Conservation (phyloP, 1,140 invertebrate species). For the Drosophila pandora region DNA sequence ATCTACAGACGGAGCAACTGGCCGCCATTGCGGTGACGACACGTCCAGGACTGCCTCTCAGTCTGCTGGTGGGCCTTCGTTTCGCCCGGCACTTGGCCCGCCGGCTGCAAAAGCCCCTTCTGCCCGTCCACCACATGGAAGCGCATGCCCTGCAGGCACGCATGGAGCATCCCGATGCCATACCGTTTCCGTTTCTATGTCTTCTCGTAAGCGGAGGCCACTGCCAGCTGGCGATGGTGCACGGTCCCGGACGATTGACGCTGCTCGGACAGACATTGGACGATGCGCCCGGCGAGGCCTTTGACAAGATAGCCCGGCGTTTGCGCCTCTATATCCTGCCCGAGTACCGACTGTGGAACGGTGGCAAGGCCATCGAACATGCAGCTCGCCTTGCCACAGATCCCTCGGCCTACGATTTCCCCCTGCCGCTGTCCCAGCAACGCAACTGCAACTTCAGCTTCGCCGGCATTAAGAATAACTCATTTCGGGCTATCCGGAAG, state of each 20-base stretch:
- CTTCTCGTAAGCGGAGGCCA: slow-evolving; percentile 97
- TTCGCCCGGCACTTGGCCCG: slow-evolving; percentile 93
- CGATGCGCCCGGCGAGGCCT: slow-evolving; percentile 95
- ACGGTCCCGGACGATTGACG: slow-evolving; percentile 90
- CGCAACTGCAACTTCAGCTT: slow-evolving; percentile 95
- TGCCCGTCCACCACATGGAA: slow-evolving; percentile 99
- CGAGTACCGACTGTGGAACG: slow-evolving; percentile 89
- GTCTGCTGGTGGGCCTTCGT: slow-evolving; percentile 91
- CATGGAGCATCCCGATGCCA: slow-evolving; percentile 85
- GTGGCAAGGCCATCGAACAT: slow-evolving; percentile 94
- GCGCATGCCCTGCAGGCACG: slow-evolving; percentile 96
- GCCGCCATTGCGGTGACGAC: slow-evolving; percentile 96
- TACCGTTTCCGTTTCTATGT: slow-evolving; percentile 95
- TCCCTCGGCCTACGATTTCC: slow-evolving; percentile 87
- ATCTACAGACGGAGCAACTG: slow-evolving; percentile 89
- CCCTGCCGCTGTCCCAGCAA: slow-evolving; percentile 85
- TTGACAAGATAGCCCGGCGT: slow-evolving; percentile 95
- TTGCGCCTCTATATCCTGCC: slow-evolving; percentile 93
- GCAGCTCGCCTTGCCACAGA: slow-evolving; percentile 89
- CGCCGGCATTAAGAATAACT: slow-evolving; percentile 88
- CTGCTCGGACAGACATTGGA: slow-evolving; percentile 92
- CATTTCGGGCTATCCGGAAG: slow-evolving; percentile 84
- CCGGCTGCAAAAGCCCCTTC: slow-evolving; percentile 91
- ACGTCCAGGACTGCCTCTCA: slow-evolving; percentile 92
- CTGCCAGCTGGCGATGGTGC: slow-evolving; percentile 91